A percentile compares a stretch with the other conserved stretches of the same genome.
These are phyloP conservation scores for Achatina immaculata DNA, from an alignment of 1,140 invertebrate genomes.

Conservation along the genomic window DNA sequence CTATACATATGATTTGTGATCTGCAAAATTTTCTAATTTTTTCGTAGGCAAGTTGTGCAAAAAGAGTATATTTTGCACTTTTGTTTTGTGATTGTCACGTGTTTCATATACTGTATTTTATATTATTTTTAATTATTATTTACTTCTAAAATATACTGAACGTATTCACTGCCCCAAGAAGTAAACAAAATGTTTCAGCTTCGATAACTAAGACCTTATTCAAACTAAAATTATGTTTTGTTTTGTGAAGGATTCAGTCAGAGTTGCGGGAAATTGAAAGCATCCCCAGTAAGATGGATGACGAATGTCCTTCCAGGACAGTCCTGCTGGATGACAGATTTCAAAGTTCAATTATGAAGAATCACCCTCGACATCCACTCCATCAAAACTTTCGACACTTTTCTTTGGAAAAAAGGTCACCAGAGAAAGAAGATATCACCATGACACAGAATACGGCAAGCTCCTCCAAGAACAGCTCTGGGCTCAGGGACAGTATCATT, in stretches of 20 bases:
- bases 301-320: too few relatives aligned
- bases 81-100: too few relatives aligned
- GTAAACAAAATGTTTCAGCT: too few relatives aligned
- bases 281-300: neutral
- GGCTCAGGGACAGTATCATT: neutral
- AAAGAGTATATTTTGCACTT: too few relatives aligned
- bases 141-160: too few relatives aligned
- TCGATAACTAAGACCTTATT: neutral
- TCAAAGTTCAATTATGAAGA: neutral
- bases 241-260: neutral
- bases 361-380: neutral
- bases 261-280: slow-evolving; percentile 1
- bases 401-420: neutral
- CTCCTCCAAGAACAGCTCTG: neutral
- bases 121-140: too few relatives aligned
- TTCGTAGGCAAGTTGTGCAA: too few relatives aligned
- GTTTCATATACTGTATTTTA: too few relatives aligned
- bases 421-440: neutral
- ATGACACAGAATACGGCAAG: neutral
- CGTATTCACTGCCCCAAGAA: too few relatives aligned
- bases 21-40: too few relatives aligned
- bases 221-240: neutral
- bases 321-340: too few relatives aligned
- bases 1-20: too few relatives aligned
- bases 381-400: neutral